These are phyloP conservation scores for Eumerus sabulonum DNA, from an alignment of 2,888 invertebrate species.

Conservation along the genomic window DNA sequence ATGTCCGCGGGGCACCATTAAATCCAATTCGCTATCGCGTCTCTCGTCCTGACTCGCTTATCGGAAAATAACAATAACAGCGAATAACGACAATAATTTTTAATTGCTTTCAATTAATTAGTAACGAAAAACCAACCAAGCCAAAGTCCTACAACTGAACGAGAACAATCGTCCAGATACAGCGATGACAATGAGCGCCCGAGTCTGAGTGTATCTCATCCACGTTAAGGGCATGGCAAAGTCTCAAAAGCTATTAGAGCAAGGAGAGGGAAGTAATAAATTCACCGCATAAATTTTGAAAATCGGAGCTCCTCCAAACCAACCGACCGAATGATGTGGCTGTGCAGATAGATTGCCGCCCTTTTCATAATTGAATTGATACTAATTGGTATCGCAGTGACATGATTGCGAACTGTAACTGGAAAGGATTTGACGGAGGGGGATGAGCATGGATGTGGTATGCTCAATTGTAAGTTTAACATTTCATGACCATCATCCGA, in stretches of 20 bases:
- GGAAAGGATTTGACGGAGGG: neutral
- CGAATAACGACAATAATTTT: slow-evolving; percentile 31
- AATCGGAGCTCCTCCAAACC: neutral
- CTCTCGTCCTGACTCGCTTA: slow-evolving; percentile 4
- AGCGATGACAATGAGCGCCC: slow-evolving; percentile 44
- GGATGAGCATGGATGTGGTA: neutral
- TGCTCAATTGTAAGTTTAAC: slow-evolving; percentile 41
- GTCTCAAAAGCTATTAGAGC: slow-evolving; percentile 42
- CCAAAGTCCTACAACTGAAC: neutral
- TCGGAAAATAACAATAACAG: neutral
- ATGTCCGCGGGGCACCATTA: slow-evolving; percentile 16
- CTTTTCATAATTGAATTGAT: slow-evolving; percentile 62
- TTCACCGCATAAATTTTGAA: slow-evolving; percentile 26
- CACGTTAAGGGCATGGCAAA: no score
- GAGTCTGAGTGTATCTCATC: slow-evolving; percentile 26
- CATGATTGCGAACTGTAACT: slow-evolving; percentile 1
- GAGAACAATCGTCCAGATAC: slow-evolving; percentile 16
- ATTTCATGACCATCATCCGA: slow-evolving; percentile 32
- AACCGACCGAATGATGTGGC: slow-evolving; percentile 13
- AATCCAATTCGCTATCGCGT: slow-evolving; percentile 17
- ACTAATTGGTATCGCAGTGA: slow-evolving; percentile 49
- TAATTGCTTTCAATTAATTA: slow-evolving; percentile 61
- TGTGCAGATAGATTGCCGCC: slow-evolving; percentile 45
- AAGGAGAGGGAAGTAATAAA: slow-evolving; percentile 11
- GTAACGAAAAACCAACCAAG: slow-evolving; percentile 29